Percentiles rank a stretch among this genome's conserved stretches.
Evolutionary conservation across 2,113 vertebrate species (phyloP).

Genomic region (Heliornis fulica): DNA sequence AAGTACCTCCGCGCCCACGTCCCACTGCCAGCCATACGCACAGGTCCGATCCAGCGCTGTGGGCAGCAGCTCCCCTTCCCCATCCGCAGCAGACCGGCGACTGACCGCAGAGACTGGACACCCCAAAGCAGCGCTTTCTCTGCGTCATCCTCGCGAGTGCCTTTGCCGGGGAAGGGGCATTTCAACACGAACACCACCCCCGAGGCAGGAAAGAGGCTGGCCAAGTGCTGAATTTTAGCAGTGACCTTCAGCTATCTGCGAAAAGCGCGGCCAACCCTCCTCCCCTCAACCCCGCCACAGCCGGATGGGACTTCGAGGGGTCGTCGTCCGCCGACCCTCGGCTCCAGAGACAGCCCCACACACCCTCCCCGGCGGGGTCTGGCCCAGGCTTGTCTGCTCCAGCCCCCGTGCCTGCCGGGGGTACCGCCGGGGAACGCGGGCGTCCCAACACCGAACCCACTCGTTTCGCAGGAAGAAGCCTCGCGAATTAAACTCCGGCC

Average conservation of each 20-base stretch:
- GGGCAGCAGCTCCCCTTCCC: not conserved
- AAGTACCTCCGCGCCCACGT: not conserved
- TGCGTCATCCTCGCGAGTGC: not conserved
- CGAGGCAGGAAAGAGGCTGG: not conserved
- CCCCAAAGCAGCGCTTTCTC: not conserved
- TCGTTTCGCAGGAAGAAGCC: not conserved
- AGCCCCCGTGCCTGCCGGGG: not conserved
- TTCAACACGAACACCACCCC: not conserved
- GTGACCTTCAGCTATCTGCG: conserved; percentile 15
- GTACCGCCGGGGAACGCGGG: not conserved
- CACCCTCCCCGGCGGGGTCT: not conserved
- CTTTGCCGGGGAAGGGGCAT: not conserved
- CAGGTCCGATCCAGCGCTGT: not conserved
- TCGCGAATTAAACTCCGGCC: not conserved
- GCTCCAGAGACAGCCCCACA: not conserved
- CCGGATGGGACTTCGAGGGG: not conserved
- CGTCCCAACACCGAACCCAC: not conserved
- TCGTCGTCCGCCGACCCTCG: not conserved
- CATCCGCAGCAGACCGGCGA: not conserved
- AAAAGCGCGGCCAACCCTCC: not conserved
- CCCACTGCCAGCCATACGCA: not conserved
- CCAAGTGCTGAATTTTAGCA: not conserved
- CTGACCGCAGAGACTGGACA: not conserved
- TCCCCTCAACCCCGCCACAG: not conserved
- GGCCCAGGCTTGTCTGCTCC: not conserved